A percentile compares a stretch with the other conserved stretches of the same genome.
Evolutionary conservation across 2,113 vertebrate genomes (phyloP).

Genomic region (Alligator sinensis): DNA sequence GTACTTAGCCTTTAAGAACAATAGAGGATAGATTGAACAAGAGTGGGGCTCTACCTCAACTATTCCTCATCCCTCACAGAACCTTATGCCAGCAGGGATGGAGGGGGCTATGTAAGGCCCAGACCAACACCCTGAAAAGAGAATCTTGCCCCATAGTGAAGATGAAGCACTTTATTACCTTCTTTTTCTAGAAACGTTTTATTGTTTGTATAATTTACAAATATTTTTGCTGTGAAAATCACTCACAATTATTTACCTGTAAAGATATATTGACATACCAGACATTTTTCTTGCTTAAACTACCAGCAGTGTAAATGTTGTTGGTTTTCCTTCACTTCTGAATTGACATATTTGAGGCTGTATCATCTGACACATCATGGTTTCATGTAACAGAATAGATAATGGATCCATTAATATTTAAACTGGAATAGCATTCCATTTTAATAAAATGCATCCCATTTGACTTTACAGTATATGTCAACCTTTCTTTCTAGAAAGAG

Average conservation of each 20-base stretch:
- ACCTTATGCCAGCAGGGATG: neutral
- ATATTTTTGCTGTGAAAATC: neutral
- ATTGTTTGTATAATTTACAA: neutral
- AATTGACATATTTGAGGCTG: neutral
- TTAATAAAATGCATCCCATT: neutral
- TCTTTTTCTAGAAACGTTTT: neutral
- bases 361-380: neutral
- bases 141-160: too few species aligned
- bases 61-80: neutral
- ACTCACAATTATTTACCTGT: neutral
- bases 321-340: neutral
- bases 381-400: neutral
- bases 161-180: neutral
- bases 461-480: neutral
- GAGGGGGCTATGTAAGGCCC: too few species aligned
- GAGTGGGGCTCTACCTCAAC: neutral
- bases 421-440: neutral
- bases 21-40: neutral
- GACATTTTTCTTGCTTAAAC: neutral
- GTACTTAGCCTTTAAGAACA: neutral
- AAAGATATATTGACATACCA: neutral
- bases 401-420: constrained; percentile 12
- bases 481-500: neutral
- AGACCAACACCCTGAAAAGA: too few species aligned
- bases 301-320: neutral